A percentile compares a stretch with the other conserved stretches of the same genome.
phyloP scores from a whole-genome alignment of 2,113 vertebrate genomes.

The Cyprinodon variegatus region DNA sequence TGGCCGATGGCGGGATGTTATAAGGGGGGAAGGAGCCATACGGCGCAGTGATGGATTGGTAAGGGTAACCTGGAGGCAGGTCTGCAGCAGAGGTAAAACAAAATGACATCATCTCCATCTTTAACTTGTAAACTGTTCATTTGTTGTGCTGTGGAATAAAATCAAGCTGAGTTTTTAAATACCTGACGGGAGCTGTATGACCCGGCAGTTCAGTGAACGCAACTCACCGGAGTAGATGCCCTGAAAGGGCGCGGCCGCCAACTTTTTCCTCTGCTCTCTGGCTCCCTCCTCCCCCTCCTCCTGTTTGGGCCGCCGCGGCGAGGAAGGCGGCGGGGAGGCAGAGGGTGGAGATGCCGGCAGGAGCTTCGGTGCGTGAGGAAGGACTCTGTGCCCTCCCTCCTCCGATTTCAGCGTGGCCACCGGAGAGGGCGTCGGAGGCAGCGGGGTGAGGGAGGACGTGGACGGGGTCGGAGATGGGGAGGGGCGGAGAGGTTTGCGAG shows the following conservation, averaged over 20 bases:
- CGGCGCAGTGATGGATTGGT: constrained; percentile 86
- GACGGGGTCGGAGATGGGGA: constrained; percentile 81
- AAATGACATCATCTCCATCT: neutral
- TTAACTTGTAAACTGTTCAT: neutral
- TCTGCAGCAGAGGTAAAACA: constrained; percentile 74
- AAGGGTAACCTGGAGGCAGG: constrained; percentile 87
- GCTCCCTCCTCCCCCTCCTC: constrained; percentile 81
- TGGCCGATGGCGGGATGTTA: constrained; percentile 83
- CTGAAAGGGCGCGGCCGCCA: constrained; percentile 80
- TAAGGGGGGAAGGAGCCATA: constrained; percentile 89
- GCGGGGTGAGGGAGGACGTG: constrained; percentile 82
- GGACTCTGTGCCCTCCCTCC: constrained; percentile 85
- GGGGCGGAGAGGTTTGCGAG: constrained; percentile 83
- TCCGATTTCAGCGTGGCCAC: constrained; percentile 88
- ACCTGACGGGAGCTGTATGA: too few species aligned
- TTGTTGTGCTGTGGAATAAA: neutral
- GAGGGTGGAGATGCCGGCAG: constrained; percentile 84
- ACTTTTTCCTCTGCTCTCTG: constrained; percentile 76
- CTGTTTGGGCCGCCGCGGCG: constrained; percentile 86
- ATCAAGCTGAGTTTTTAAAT: too few species aligned
- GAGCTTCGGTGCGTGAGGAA: constrained; percentile 82
- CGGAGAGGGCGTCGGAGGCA: constrained; percentile 82
- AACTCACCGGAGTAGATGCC: constrained; percentile 87
- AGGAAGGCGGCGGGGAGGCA: constrained; percentile 81
- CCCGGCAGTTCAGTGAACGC: too few species aligned